Evolutionary conservation across 2,888 invertebrate genomes (phyloP).

Genomic region (Meandrusa payeni): DNA sequence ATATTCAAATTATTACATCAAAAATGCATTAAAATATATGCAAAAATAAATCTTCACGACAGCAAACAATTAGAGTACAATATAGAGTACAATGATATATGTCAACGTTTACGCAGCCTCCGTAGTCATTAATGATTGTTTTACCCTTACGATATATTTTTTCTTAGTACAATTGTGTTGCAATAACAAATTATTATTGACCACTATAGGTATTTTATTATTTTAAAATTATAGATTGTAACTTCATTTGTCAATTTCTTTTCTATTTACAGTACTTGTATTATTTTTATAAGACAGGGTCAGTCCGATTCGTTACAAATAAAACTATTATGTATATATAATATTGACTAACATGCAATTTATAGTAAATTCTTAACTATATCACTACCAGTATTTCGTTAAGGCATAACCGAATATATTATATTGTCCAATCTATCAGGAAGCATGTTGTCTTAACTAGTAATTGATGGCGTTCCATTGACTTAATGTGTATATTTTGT

Average conservation of each 20-base stretch:
- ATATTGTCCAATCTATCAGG: constrained; percentile 80
- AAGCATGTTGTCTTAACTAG: constrained; percentile 74
- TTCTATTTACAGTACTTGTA: not conserved
- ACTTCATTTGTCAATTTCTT: too few relatives aligned
- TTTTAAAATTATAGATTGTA: too few relatives aligned
- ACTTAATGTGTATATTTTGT: constrained; percentile 41
- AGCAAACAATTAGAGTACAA: not conserved
- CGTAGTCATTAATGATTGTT: too few relatives aligned
- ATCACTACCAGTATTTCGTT: constrained; percentile 71
- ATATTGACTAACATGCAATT: constrained; percentile 63
- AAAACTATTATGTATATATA: constrained; percentile 41
- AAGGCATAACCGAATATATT: constrained; percentile 72
- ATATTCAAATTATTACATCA: constrained; percentile 20
- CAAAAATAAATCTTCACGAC: constrained; percentile 10
- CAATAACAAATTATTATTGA: too few relatives aligned
- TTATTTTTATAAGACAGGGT: constrained; percentile 16
- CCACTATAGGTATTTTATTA: too few relatives aligned
- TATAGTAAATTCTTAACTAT: constrained; percentile 54
- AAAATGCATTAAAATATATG: constrained; percentile 6
- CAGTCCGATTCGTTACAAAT: constrained; percentile 13
- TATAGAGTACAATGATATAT: too few relatives aligned
- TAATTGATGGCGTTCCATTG: constrained; percentile 70
- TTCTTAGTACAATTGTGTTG: too few relatives aligned
- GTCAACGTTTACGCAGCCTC: too few relatives aligned
- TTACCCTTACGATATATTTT: too few relatives aligned